phyloP scores from a whole-genome alignment of 2,888 invertebrate genomes.

The Entomobrya proxima region DNA sequence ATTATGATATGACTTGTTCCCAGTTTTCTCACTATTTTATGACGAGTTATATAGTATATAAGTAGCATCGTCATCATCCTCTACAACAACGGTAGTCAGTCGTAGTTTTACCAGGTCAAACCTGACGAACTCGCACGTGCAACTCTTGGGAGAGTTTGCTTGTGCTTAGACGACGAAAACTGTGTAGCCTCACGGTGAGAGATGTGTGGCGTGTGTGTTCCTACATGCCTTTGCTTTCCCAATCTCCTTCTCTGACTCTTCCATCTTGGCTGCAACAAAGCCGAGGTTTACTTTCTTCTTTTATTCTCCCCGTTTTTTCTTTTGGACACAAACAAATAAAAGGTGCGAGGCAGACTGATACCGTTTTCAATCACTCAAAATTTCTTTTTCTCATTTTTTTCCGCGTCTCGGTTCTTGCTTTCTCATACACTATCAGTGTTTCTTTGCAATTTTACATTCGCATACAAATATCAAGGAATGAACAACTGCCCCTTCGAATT shows the following conservation, averaged over 20 bases:
- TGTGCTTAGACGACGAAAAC: neutral
- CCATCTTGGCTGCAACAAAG: conserved; percentile 19
- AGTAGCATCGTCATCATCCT: conserved; percentile 4
- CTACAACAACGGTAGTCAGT: conserved; percentile 16
- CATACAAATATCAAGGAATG: conserved; percentile 9
- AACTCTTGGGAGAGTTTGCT: conserved; percentile 34
- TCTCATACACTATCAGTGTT: conserved; percentile 43
- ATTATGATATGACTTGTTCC: neutral
- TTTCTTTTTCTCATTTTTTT: conserved; percentile 22
- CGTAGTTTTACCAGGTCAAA: conserved; percentile 72
- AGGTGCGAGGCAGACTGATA: conserved; percentile 22
- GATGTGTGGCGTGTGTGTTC: conserved; percentile 26
- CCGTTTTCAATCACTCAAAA: conserved; percentile 56
- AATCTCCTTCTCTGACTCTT: neutral
- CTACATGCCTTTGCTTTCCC: neutral
- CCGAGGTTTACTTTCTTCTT: conserved; percentile 13
- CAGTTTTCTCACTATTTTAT: neutral
- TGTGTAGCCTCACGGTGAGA: conserved; percentile 25
- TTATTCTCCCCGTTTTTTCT: neutral
- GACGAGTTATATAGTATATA: conserved; percentile 23
- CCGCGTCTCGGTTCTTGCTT: conserved; percentile 47
- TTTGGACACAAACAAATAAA: conserved; percentile 50
- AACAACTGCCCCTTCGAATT: no score
- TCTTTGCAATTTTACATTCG: conserved; percentile 50
- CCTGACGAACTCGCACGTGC: conserved; percentile 73